Percentiles rank a stretch among this genome's conserved stretches.
Evolutionary conservation across 2,888 invertebrate genomes (phyloP).

Genomic region (Sylvicola fuscatus): DNA sequence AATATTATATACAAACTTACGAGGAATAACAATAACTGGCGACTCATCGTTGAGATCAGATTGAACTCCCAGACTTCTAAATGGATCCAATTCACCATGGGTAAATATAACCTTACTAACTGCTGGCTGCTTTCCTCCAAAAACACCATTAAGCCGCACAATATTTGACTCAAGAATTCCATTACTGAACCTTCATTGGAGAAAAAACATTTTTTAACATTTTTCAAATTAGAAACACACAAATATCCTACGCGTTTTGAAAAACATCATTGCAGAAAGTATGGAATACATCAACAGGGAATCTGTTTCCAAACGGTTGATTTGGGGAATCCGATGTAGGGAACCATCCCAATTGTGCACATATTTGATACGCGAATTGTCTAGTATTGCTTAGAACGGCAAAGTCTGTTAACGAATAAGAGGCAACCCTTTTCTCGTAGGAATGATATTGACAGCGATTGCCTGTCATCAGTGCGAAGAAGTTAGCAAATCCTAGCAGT

Average conservation of each 20-base stretch:
- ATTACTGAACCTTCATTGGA: no score
- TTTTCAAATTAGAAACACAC: neutral
- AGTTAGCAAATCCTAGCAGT: no score
- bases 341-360: constrained; percentile 1
- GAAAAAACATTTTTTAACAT: neutral
- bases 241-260: neutral
- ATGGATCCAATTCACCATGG: neutral
- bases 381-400: neutral
- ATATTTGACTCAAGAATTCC: no score
- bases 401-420: neutral
- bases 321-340: neutral
- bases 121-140: neutral
- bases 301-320: constrained; percentile 1
- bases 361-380: neutral
- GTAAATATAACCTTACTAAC: neutral
- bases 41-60: neutral
- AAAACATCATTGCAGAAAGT: constrained; percentile 3
- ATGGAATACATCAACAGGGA: neutral
- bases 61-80: neutral
- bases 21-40: neutral
- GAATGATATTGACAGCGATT: no score
- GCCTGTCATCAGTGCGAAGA: no score
- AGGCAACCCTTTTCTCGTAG: no score
- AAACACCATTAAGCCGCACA: neutral
- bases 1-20: neutral